These are phyloP conservation scores for Hippolais icterina DNA, from an alignment of 2,113 vertebrate species.

Conservation along the genomic window DNA sequence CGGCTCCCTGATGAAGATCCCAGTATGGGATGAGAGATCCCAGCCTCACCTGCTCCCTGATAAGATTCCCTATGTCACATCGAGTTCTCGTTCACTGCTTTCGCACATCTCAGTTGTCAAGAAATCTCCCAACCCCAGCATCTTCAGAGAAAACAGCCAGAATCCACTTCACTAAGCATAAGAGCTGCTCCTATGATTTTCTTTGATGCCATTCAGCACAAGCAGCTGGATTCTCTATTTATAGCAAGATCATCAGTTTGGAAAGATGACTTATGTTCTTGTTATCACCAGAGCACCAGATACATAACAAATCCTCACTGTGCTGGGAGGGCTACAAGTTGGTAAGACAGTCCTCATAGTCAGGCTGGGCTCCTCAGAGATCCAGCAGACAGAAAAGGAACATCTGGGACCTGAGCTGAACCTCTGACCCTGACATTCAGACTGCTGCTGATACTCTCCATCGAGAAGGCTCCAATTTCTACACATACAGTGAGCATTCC, in stretches of 20 bases:
- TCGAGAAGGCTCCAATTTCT: background rate
- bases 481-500: background rate
- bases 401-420: background rate
- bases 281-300: constrained; percentile 25
- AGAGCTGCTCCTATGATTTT: constrained; percentile 17
- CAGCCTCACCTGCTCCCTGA: background rate
- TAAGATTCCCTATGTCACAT: background rate
- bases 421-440: background rate
- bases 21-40: background rate
- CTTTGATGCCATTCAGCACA: constrained; percentile 54
- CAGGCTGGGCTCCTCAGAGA: background rate
- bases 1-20: background rate
- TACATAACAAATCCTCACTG: background rate
- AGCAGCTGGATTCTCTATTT: constrained; percentile 67
- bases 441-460: background rate
- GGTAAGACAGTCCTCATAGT: background rate
- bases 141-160: constrained; percentile 18
- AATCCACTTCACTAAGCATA: constrained; percentile 21
- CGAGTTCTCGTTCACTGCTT: background rate
- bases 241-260: constrained; percentile 53
- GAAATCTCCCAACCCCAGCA: background rate
- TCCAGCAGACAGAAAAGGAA: background rate
- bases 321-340: background rate
- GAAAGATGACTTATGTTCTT: background rate
- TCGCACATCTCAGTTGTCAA: background rate